Percentiles rank a stretch among this genome's conserved stretches.
These are phyloP conservation scores for Nymphalis polychloros DNA, from an alignment of 2,888 invertebrate species.

Conservation along the genomic window DNA sequence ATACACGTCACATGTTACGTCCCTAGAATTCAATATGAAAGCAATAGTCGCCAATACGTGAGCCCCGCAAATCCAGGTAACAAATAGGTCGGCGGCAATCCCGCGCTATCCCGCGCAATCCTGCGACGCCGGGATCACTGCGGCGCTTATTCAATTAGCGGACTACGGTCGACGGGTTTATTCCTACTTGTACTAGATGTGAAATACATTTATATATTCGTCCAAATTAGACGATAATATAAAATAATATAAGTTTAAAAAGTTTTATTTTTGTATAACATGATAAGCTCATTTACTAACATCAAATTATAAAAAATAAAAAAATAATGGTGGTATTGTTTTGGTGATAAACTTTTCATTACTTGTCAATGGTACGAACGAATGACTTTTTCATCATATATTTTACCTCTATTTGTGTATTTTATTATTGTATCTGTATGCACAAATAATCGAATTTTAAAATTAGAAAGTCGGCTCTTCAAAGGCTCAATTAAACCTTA, in stretches of 20 bases:
- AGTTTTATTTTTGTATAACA: not conserved
- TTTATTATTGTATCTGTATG: too few relatives aligned
- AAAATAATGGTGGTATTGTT: not conserved
- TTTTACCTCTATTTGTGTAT: too few relatives aligned
- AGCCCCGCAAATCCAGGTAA: constrained; percentile 41
- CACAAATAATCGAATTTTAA: too few relatives aligned
- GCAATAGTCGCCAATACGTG: constrained; percentile 39
- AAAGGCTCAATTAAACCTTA: not conserved
- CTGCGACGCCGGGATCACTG: constrained; percentile 34
- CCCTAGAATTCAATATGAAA: constrained; percentile 40
- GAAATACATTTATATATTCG: not conserved
- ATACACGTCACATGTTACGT: constrained; percentile 19
- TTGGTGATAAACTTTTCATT: too few relatives aligned
- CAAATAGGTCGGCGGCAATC: constrained; percentile 38
- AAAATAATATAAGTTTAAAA: too few relatives aligned
- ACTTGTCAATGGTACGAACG: too few relatives aligned
- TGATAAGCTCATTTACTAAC: not conserved
- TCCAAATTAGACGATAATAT: too few relatives aligned
- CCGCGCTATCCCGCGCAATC: constrained; percentile 33
- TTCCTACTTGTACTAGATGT: not conserved
- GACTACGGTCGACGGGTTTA: constrained; percentile 4
- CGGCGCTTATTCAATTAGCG: constrained; percentile 42
- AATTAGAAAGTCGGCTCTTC: too few relatives aligned
- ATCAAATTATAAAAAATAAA: too few relatives aligned
- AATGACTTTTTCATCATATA: too few relatives aligned